phyloP scores from a whole-genome alignment of 2,113 vertebrate species.

The Parotia lawesii region DNA sequence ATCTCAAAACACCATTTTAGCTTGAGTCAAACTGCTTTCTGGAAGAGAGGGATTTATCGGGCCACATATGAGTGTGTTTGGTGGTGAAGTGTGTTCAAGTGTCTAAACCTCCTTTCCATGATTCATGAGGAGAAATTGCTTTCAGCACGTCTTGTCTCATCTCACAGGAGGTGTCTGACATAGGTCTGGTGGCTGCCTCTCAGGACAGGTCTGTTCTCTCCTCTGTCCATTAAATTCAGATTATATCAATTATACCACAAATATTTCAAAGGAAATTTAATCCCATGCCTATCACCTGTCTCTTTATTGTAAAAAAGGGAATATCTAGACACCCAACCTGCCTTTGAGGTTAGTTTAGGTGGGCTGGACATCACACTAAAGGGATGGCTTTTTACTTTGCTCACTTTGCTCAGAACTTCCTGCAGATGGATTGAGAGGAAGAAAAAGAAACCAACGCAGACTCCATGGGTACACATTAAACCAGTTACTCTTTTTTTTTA shows the following conservation, averaged over 20 bases:
- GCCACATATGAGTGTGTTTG: background rate
- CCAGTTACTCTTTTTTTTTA: background rate
- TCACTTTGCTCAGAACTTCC: background rate
- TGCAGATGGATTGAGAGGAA: background rate
- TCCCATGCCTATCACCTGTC: background rate
- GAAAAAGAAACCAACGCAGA: background rate
- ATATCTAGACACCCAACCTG: rapidly evolving
- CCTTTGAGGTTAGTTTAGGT: background rate
- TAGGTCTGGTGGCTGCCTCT: background rate
- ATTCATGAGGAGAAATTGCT: background rate
- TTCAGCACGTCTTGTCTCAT: background rate
- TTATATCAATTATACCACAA: background rate
- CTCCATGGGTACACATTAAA: background rate
- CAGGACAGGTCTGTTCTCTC: background rate
- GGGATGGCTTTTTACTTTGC: background rate
- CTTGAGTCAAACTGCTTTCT: background rate
- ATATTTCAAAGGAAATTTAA: background rate
- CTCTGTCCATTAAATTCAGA: background rate
- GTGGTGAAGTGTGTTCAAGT: background rate
- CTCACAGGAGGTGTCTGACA: background rate
- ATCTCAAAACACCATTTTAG: background rate
- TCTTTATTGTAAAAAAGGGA: background rate
- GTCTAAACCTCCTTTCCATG: background rate
- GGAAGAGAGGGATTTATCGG: background rate
- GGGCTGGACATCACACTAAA: background rate